phyloP scores from a whole-genome alignment of 2,113 vertebrate species.

The Ibidorhyncha struthersii region DNA sequence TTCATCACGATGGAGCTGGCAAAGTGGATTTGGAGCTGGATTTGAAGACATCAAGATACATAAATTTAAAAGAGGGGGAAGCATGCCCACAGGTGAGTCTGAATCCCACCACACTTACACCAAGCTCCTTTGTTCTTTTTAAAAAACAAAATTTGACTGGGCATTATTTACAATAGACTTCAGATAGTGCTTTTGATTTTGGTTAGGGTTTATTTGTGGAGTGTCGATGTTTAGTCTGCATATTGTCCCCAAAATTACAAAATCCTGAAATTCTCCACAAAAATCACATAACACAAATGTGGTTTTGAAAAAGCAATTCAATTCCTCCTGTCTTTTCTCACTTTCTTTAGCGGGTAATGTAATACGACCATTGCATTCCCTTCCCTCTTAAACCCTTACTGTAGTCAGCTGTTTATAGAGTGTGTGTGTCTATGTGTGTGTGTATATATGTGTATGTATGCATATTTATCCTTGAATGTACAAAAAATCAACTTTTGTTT shows the following conservation, averaged over 20 bases:
- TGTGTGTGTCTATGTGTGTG: too few relatives aligned
- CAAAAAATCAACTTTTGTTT: not conserved
- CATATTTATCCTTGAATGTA: not conserved
- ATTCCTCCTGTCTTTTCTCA: not conserved
- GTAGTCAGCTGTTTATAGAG: not conserved
- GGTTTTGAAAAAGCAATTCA: not conserved
- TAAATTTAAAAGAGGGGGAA: not conserved
- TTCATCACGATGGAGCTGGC: not conserved
- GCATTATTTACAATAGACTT: not conserved
- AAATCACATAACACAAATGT: not conserved
- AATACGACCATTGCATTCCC: not conserved
- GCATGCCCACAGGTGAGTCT: not conserved
- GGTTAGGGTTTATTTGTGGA: not conserved
- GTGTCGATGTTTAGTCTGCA: not conserved
- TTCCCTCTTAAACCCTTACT: not conserved
- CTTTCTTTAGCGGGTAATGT: not conserved
- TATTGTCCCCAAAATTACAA: not conserved
- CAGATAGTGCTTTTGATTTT: not conserved
- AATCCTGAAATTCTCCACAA: not conserved
- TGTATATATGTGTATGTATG: not conserved
- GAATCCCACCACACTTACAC: not conserved
- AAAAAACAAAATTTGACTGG: not conserved
- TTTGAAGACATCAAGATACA: not conserved
- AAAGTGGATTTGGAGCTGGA: not conserved
- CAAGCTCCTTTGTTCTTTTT: not conserved